A percentile compares a stretch with the other conserved stretches of the same genome.
Conservation (phyloP, 1,140 invertebrate genomes). For the Anthonomus grandis region DNA sequence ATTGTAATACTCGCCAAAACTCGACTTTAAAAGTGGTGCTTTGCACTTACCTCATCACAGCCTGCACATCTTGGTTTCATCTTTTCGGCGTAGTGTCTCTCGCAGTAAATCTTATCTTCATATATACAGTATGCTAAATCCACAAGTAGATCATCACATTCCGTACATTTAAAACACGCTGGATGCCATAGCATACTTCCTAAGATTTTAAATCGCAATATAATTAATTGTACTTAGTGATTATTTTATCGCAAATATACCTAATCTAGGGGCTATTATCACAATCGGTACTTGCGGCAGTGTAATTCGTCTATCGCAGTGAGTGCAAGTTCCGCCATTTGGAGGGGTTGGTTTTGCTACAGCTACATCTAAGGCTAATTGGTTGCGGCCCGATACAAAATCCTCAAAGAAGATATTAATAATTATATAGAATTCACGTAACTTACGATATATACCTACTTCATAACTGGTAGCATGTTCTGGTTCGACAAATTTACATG, state of each 20-base stretch:
- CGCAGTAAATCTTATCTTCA: conserved; percentile 83
- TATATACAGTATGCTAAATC: conserved; percentile 90
- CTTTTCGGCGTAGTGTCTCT: conserved; percentile 90
- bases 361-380: conserved; percentile 93
- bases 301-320: conserved; percentile 36
- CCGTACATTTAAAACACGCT: conserved; percentile 79
- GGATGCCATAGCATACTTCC: conserved; percentile 70
- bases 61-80: conserved; percentile 88
- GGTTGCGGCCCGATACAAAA: conserved; percentile 88
- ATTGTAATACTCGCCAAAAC: too few relatives aligned
- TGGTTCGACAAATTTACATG: conserved; percentile 82
- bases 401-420: conserved; percentile 53
- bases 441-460: conserved; percentile 28
- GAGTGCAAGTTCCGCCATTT: conserved; percentile 46
- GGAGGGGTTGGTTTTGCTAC: conserved; percentile 55
- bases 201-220: too few relatives aligned
- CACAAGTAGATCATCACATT: conserved; percentile 83
- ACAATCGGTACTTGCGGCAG: conserved; percentile 36
- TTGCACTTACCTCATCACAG: conserved; percentile 88
- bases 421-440: background rate
- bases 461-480: conserved; percentile 73
- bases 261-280: conserved; percentile 41
- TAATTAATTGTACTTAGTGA: too few relatives aligned
- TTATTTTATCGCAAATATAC: too few relatives aligned
- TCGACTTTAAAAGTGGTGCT: background rate